Evolutionary conservation across 2,888 invertebrate genomes (phyloP).

Genomic region (Pandemis corylana): DNA sequence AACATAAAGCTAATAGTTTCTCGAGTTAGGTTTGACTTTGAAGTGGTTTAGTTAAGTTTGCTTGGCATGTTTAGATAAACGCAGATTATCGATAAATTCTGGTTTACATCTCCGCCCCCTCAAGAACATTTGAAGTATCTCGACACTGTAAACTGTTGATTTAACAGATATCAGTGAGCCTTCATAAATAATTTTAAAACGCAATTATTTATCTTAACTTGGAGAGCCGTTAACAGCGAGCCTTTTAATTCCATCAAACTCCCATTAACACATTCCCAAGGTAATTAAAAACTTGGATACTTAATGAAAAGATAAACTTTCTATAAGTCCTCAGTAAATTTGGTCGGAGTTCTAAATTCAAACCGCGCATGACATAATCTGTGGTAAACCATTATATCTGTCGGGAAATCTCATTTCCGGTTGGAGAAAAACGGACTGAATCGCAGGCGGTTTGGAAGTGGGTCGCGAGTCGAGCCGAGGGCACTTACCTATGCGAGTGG

Average conservation of each 20-base stretch:
- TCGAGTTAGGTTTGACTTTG: slow-evolving; percentile 5
- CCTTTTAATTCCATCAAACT: slow-evolving; percentile 30
- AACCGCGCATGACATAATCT: slow-evolving; percentile 73
- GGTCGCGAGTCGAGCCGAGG: slow-evolving; percentile 61
- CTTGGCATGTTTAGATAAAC: slow-evolving; percentile 7
- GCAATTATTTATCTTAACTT: slow-evolving; percentile 22
- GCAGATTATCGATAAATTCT: slow-evolving; percentile 6
- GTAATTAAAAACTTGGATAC: slow-evolving; percentile 37
- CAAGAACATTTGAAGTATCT: not conserved
- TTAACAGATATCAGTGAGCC: not conserved
- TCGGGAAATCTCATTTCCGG: slow-evolving; percentile 81
- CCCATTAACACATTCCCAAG: slow-evolving; percentile 35
- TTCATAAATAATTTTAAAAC: slow-evolving; percentile 11
- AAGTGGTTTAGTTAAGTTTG: not conserved
- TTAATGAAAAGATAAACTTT: slow-evolving; percentile 38
- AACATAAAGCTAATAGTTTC: slow-evolving; percentile 12
- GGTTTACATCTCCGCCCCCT: slow-evolving; percentile 7
- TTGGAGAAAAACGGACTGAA: slow-evolving; percentile 73
- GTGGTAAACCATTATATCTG: slow-evolving; percentile 78
- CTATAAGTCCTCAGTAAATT: slow-evolving; percentile 56
- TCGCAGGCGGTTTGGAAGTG: slow-evolving; percentile 62
- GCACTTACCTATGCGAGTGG: slow-evolving; percentile 33
- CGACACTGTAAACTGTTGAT: not conserved
- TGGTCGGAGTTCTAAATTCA: slow-evolving; percentile 65
- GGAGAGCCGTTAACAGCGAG: slow-evolving; percentile 7